Percentiles rank a stretch among this genome's conserved stretches.
Evolutionary conservation across 2,113 vertebrate genomes (phyloP).

Genomic region (Alectura lathami): DNA sequence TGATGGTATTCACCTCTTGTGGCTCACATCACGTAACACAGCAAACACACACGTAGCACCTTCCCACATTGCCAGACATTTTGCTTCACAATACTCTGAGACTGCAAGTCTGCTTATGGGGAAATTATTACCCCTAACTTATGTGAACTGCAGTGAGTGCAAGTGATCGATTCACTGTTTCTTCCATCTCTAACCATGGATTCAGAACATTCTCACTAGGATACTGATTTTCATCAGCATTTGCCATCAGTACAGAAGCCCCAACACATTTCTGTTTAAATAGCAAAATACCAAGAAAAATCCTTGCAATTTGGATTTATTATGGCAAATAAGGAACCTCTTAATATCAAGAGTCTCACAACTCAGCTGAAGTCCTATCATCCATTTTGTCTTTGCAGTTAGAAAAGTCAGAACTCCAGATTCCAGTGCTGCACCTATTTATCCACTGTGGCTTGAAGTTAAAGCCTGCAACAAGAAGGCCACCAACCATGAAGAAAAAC

Average conservation of each 20-base stretch:
- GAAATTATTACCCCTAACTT: not conserved
- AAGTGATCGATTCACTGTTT: not conserved
- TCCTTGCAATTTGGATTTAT: not conserved
- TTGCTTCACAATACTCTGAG: not conserved
- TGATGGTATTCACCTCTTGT: not conserved
- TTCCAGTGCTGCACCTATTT: not conserved
- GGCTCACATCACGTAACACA: not conserved
- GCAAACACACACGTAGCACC: not conserved
- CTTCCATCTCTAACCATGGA: not conserved
- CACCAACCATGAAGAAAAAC: not conserved
- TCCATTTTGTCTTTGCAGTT: not conserved
- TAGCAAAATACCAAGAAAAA: not conserved
- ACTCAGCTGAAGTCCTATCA: not conserved
- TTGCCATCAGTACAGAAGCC: not conserved
- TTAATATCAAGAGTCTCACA: not conserved
- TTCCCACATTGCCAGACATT: not conserved
- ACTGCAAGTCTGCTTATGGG: not conserved
- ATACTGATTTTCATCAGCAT: not conserved
- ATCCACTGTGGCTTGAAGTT: not conserved
- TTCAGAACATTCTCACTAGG: not conserved
- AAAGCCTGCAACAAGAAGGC: not conserved
- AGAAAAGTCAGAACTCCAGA: not conserved
- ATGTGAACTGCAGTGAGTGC: not conserved
- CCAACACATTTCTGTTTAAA: not conserved
- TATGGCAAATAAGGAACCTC: not conserved